Percentiles rank a stretch among this genome's conserved stretches.
phyloP scores from a whole-genome alignment of 2,113 vertebrate species.

The Megalops atlanticus region DNA sequence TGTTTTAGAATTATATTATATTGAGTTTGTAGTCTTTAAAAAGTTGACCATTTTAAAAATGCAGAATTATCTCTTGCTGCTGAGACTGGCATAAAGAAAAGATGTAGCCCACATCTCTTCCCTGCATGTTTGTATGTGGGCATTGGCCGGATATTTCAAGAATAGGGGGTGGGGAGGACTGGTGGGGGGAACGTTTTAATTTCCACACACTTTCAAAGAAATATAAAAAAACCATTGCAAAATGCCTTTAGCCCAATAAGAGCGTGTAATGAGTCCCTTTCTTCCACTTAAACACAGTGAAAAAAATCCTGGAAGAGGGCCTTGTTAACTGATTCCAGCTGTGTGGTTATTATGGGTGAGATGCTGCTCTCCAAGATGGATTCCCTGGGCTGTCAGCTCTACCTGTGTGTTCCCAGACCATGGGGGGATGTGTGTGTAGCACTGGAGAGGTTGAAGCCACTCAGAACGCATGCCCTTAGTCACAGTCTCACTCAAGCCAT shows the following conservation, averaged over 20 bases:
- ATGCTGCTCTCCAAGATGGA: constrained; percentile 19
- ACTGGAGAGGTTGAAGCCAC: not conserved
- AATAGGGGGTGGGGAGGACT: not conserved
- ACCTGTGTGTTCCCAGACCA: constrained; percentile 19
- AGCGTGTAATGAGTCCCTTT: constrained; percentile 28
- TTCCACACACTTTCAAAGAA: constrained; percentile 25
- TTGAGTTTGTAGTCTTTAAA: not conserved
- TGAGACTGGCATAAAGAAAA: constrained; percentile 15
- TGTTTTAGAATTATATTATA: not conserved
- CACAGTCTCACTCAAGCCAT: constrained; percentile 1
- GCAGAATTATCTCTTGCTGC: not conserved
- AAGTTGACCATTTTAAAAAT: not conserved
- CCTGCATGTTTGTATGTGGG: constrained; percentile 7
- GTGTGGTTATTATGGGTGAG: constrained; percentile 40
- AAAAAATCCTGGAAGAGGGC: constrained; percentile 1
- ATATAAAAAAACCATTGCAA: constrained; percentile 21
- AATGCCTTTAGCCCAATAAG: constrained; percentile 24
- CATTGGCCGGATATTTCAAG: not conserved
- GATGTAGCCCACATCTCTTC: not conserved
- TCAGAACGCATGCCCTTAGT: constrained; percentile 8
- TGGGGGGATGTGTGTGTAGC: constrained; percentile 17
- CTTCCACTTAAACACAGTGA: constrained; percentile 3
- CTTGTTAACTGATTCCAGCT: constrained; percentile 36
- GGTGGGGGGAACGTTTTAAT: not conserved
- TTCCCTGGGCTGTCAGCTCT: constrained; percentile 7